These are phyloP conservation scores for Sycophaga agraensis DNA, from an alignment of 1,140 invertebrate genomes.

Conservation along the genomic window DNA sequence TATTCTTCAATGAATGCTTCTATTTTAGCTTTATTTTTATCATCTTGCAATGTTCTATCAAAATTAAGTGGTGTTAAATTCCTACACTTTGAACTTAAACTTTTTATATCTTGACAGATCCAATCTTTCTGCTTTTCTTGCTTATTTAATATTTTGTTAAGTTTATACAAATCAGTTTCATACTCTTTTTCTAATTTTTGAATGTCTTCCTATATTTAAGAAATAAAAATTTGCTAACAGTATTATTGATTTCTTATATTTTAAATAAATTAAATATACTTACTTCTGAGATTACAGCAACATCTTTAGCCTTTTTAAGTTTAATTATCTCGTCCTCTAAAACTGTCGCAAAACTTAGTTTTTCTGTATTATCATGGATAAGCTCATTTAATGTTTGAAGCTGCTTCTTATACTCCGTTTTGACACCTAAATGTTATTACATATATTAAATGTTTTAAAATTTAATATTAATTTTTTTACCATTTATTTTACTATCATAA, in stretches of 20 bases:
- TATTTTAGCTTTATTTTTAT: background rate
- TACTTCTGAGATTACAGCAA: conserved; percentile 37
- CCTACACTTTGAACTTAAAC: conserved; percentile 30
- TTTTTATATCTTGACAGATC: conserved; percentile 41
- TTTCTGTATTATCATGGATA: conserved; percentile 61
- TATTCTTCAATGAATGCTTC: too few relatives aligned
- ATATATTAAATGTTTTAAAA: background rate
- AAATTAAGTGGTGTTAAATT: background rate
- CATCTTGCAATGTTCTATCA: background rate
- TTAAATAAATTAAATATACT: background rate
- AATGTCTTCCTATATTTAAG: conserved; percentile 37
- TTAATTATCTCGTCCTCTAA: conserved; percentile 61
- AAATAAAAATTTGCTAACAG: background rate
- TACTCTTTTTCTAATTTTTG: conserved; percentile 35
- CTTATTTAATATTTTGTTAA: conserved; percentile 39
- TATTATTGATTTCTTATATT: background rate
- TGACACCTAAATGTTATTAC: conserved; percentile 35
- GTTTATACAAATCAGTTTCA: conserved; percentile 32
- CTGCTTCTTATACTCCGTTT: conserved; percentile 43
- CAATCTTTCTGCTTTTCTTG: conserved; percentile 41
- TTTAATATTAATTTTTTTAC: conserved; percentile 29
- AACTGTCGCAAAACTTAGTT: conserved; percentile 60
- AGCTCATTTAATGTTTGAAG: conserved; percentile 52
- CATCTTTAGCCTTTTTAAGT: conserved; percentile 49
- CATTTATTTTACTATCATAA: conserved; percentile 51